Base-by-base conservation (phyloP, 1,140 invertebrate species). In the Stratiolaelaps scimitus region DNA sequence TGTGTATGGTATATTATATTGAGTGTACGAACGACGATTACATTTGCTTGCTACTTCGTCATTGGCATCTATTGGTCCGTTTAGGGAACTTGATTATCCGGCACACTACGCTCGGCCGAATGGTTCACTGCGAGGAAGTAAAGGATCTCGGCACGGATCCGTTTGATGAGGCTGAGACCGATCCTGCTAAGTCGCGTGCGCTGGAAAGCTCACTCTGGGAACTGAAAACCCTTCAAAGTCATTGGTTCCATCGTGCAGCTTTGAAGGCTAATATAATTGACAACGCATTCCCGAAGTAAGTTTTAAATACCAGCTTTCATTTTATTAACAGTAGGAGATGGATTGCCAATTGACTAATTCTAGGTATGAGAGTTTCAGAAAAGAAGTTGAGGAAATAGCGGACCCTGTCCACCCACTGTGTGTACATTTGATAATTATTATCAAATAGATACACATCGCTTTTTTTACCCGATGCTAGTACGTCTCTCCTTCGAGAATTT, bases 151-250 rank as follows among this genome's bases (percentile, higher is more conserved):
- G 77, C 15, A 76, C 75, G 20, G 92, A 96, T 79, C 89, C 92
- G 2, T 96, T 84, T 75, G 75, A 85, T 40, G 83, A 84, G 78
- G 81, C 85, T 64, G 89, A 93, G 78, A 73, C 79, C 2, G 84
- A 92, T 78, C 87, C 89, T 1, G 71, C 79, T 0, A 82, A 85
- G 68, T 85, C 86, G 23, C 81, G 82, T 68, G 92, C 92, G 0
- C 76, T 90, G 1, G 81, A 87, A 23, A 92, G 89, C 72, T 92
- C 85, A 43, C 78, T 97, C 26, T 97, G 92, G 92, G 92, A 97
- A 79, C 79, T 94, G 26, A 80, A 84, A 65, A 67, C 53, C 26
- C 34, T 23, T 1, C 53, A 19, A 23, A 20, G 15, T 60, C 53
- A 60, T 23, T 60, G 43, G 34, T 67, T 48, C 17, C 65, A 40